phyloP scores from a whole-genome alignment of 92 coral and sea anemone genomes.

The Diadumene lineata region DNA sequence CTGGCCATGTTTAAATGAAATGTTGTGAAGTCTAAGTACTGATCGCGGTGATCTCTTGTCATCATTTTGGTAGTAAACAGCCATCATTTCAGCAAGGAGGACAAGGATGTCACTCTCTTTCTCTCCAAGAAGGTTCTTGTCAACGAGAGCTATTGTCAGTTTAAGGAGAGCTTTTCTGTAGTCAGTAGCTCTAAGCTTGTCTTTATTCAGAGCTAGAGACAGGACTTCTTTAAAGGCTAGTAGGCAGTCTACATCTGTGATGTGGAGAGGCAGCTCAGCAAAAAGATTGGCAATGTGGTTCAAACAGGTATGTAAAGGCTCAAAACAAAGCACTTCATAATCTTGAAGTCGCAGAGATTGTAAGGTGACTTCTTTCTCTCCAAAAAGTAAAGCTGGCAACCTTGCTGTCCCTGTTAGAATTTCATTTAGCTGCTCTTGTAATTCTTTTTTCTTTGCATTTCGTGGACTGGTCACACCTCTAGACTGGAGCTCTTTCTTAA shows the following conservation, averaged over 20 bases:
- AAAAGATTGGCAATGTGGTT: slow-evolving; percentile 18
- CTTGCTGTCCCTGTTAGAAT: not conserved
- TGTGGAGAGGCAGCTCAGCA: slow-evolving; percentile 17
- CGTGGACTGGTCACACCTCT: too few relatives aligned
- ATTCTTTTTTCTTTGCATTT: not conserved
- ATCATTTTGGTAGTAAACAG: slow-evolving; percentile 44
- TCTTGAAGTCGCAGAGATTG: slow-evolving; percentile 4
- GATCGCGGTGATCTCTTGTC: slow-evolving; percentile 42
- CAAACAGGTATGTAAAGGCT: slow-evolving; percentile 13
- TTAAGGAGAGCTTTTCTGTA: slow-evolving; percentile 27
- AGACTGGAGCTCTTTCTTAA: too few relatives aligned
- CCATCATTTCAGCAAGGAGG: slow-evolving; percentile 24
- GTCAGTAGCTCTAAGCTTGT: slow-evolving; percentile 35
- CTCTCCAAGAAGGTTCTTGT: not conserved
- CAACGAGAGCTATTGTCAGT: slow-evolving; percentile 6
- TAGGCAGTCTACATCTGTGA: slow-evolving; percentile 21
- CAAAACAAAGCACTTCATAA: slow-evolving; percentile 31
- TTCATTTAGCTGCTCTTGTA: not conserved
- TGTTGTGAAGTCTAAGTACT: slow-evolving; percentile 47
- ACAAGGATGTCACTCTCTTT: slow-evolving; percentile 1
- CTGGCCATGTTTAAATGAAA: slow-evolving; percentile 28
- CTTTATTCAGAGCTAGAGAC: slow-evolving; percentile 18
- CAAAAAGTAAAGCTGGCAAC: slow-evolving; percentile 2
- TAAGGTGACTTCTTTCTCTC: not conserved
- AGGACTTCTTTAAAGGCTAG: slow-evolving; percentile 19